These are phyloP conservation scores for Drosophila repletoides DNA, from an alignment of 1,140 invertebrate genomes.

Conservation along the genomic window DNA sequence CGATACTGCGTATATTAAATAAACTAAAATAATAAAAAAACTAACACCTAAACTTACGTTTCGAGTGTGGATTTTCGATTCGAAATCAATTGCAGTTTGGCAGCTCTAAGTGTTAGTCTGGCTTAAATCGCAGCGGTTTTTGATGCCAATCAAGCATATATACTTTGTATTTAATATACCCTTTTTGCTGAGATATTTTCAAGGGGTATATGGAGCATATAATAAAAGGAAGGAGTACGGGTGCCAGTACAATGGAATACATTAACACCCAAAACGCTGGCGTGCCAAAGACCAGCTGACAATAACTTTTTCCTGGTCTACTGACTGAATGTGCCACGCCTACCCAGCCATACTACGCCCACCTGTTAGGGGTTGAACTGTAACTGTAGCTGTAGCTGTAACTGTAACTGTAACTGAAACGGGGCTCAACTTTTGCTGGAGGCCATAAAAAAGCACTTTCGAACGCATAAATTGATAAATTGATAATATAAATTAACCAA, in stretches of 20 bases:
- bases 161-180: too few relatives aligned
- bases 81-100: too few relatives aligned
- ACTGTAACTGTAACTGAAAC: conserved; percentile 20
- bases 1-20: too few relatives aligned
- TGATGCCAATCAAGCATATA: too few relatives aligned
- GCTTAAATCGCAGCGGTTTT: too few relatives aligned
- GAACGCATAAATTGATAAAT: conserved; percentile 77
- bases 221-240: not conserved
- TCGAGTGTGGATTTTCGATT: too few relatives aligned
- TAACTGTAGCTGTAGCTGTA: conserved; percentile 2
- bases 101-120: too few relatives aligned
- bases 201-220: too few relatives aligned
- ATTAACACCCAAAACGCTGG: conserved; percentile 49
- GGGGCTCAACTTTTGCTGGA: conserved; percentile 11
- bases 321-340: conserved; percentile 2
- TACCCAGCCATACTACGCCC: not conserved
- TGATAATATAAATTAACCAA: conserved; percentile 79
- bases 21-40: too few relatives aligned
- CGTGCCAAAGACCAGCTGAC: conserved; percentile 58
- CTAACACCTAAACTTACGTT: too few relatives aligned
- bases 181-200: too few relatives aligned
- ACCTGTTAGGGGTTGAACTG: conserved; percentile 11
- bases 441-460: conserved; percentile 75
- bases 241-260: conserved; percentile 23
- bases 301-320: conserved; percentile 35